These are phyloP conservation scores for Aporrectodea caliginosa DNA, from an alignment of 1,140 invertebrate species.

Conservation along the genomic window DNA sequence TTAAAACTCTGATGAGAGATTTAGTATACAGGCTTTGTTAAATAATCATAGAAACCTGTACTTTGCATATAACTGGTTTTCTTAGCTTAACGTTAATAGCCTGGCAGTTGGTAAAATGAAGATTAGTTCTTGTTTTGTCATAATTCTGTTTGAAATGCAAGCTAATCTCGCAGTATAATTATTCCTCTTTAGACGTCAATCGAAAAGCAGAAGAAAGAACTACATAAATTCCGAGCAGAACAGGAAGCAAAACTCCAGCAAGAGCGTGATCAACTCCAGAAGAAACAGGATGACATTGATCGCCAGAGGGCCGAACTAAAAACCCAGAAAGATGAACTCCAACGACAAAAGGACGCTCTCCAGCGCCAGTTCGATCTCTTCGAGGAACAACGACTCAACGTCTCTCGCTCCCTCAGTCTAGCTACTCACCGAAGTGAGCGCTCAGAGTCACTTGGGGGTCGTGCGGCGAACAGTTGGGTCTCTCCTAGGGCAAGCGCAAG, in stretches of 20 bases:
- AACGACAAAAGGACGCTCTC: conserved; percentile 73
- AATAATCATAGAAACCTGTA: no score
- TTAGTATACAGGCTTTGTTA: no score
- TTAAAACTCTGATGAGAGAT: no score
- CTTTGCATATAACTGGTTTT: neutral
- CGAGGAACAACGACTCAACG: conserved; percentile 25
- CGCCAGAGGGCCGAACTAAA: conserved; percentile 19
- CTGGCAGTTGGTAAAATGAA: no score
- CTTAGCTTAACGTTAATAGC: no score
- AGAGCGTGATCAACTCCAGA: neutral
- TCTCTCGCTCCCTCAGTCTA: conserved; percentile 42
- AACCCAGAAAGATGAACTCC: conserved; percentile 68
- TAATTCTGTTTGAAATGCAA: neutral
- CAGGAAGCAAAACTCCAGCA: neutral
- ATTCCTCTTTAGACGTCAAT: neutral
- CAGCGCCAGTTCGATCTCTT: conserved; percentile 48
- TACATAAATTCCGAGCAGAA: neutral
- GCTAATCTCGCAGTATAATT: neutral
- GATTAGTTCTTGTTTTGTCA: no score
- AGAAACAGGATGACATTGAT: neutral
- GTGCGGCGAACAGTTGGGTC: no score
- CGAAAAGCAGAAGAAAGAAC: neutral
- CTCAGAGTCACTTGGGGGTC: no score
- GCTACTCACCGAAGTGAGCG: no score
- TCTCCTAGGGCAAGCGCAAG: no score